Evolutionary conservation across 2,888 invertebrate genomes (phyloP).

Genomic region (Tetragonula carbonaria): DNA sequence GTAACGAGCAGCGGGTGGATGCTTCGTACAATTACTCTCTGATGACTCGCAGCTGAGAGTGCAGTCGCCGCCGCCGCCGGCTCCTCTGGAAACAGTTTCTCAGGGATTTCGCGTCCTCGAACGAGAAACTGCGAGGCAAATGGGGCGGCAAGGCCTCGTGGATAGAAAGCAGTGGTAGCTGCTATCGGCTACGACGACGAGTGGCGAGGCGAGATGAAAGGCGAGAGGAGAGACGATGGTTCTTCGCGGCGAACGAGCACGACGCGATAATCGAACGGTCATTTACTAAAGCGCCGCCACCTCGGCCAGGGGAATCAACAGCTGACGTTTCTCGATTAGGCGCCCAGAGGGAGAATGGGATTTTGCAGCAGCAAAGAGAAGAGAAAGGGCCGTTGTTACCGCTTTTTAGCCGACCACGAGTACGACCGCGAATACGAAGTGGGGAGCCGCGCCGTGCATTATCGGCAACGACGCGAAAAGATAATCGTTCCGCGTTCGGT

Average conservation of each 20-base stretch:
- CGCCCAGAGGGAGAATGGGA: neutral
- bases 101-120: conserved; percentile 34
- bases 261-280: conserved; percentile 33
- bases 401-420: conserved; percentile 16
- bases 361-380: neutral
- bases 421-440: neutral
- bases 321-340: conserved; percentile 26
- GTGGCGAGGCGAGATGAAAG: neutral
- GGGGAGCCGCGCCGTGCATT: neutral
- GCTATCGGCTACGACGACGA: neutral
- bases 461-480: conserved; percentile 22
- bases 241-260: conserved; percentile 6
- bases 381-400: neutral
- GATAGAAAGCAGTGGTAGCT: neutral
- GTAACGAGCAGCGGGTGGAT: neutral
- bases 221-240: neutral
- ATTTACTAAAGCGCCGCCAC: conserved; percentile 12
- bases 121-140: conserved; percentile 23
- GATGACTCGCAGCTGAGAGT: conserved; percentile 60
- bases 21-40: conserved; percentile 58
- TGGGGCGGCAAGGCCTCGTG: neutral
- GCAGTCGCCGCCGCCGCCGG: conserved; percentile 26
- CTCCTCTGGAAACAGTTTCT: conserved; percentile 43
- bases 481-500: conserved; percentile 15
- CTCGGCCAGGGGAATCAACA: conserved; percentile 16